Evolutionary conservation across 2,888 invertebrate genomes (phyloP).

Genomic region (Archaeoteleia sp.): DNA sequence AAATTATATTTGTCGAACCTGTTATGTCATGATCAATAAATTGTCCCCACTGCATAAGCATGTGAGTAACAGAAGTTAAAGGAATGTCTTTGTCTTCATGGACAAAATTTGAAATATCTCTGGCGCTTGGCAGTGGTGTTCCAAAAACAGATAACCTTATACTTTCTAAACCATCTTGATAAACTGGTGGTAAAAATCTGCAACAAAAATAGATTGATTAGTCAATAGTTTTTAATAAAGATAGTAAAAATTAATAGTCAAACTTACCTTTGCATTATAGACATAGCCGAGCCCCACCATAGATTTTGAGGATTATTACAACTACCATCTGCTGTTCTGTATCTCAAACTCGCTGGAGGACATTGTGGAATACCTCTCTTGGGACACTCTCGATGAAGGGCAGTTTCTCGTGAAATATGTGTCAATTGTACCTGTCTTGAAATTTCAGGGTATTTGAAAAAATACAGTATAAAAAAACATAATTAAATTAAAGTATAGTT

Average conservation of each 20-base stretch:
- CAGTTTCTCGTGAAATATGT: slow-evolving; percentile 66
- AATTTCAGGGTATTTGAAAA: slow-evolving; percentile 60
- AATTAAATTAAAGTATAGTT: background rate
- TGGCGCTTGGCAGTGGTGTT: slow-evolving; percentile 82
- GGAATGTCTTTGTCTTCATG: slow-evolving; percentile 81
- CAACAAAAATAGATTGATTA: slow-evolving; percentile 1
- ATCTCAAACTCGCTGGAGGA: slow-evolving; percentile 80
- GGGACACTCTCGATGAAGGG: slow-evolving; percentile 81
- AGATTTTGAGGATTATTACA: slow-evolving; percentile 89
- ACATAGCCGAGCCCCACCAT: slow-evolving; percentile 88
- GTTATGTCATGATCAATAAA: slow-evolving; percentile 92
- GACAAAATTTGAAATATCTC: slow-evolving; percentile 83
- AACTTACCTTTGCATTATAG: slow-evolving; percentile 81
- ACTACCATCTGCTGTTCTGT: slow-evolving; percentile 90
- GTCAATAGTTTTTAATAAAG: background rate
- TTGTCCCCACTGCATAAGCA: slow-evolving; percentile 95
- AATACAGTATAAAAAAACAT: background rate
- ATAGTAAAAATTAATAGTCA: slow-evolving; percentile 3
- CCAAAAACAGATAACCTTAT: slow-evolving; percentile 79
- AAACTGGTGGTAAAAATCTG: slow-evolving; percentile 86
- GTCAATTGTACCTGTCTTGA: slow-evolving; percentile 57
- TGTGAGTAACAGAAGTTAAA: slow-evolving; percentile 82
- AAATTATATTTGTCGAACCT: slow-evolving; percentile 58
- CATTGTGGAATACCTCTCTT: slow-evolving; percentile 81
- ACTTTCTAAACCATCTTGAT: slow-evolving; percentile 84